Base-by-base conservation (phyloP, 2,888 invertebrate species). In the Odontothrips loti region DNA sequence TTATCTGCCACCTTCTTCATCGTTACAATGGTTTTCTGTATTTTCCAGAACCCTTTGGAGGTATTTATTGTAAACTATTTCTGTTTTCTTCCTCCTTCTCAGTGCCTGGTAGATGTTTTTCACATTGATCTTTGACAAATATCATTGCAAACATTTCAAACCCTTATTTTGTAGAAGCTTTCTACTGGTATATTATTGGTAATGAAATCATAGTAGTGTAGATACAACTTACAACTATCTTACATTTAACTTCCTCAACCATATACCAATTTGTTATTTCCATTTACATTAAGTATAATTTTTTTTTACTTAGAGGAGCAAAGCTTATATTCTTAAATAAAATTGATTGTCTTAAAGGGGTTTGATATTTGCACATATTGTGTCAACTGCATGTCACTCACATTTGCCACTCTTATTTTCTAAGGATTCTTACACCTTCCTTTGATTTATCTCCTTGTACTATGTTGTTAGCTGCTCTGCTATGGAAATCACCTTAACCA, bases 41-140 rank as follows among this genome's bases (percentile, higher is more conserved):
- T 23, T 27, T 75, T 75, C 68, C 68, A 75, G 68, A 75, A 75
- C 27, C 68, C 68, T 75, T 75, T 12, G 68, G 68, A 75, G 68
- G 68, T 75, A 75, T 75, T 75, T 75, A 75, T 75, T 75, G 68
- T 75, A 27, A 12, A 75, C 68, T 75, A 23, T 89, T 86, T 87
- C 87, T 87, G 87, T 89, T 88, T 89, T 89, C 90, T 89, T 86
- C 89, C 88, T 83, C 90, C 85, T 90, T 90, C 90, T 84, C 90
- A 90, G 90, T 89, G 88, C 89, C 87, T 89, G 89, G 88, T 88
- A 88, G 90, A 90, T 90, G 90, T 90, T 90, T 89, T 89, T 48
- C 81, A 82, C 79, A 82, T 89, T 48, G 80, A 82, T 68, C 12
- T 23, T 27, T 75, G 68, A 27, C 68, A 27, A 75, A 27, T 27